Evolutionary conservation across 1,140 invertebrate species (phyloP), one percentile per base, ranked within the genome.

Genomic region (Cyclargus thomasi): DNA sequence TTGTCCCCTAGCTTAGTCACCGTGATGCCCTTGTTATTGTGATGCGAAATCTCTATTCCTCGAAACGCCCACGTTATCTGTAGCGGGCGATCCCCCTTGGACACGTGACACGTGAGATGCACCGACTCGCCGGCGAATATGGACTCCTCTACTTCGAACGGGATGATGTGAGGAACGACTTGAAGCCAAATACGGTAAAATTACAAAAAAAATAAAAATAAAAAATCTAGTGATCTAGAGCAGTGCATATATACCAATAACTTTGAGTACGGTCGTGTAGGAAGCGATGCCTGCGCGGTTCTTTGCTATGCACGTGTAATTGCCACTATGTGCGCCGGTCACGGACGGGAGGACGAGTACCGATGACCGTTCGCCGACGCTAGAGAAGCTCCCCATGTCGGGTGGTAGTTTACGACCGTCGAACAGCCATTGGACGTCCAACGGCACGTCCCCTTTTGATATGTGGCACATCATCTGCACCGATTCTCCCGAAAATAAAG

Each of bases 1-100:
- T 94, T 93, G 89, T 97, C 93, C 91, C 96, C 92, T 81, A 93
- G 93, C 93, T 95, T 92, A 69, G 92, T 92, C 76, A 96, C 91
- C 68, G 91, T 92, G 82, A 98, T 91, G 71, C 96, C 94, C 71
- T 92, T 91, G 72, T 85, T 88, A 81, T 92, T 90, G 72, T 93
- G 88, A 74, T 92, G 91, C 75, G 94, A 91, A 67, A 92, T 91
- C 74, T 93, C 91, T 65, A 92, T 93, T 78, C 93, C 94, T 74
- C 94, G 93, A 74, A 92, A 91, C 76, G 83, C 92, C 72, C 88
- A 90, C 73, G 79, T 87, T 76, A 92, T 94, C 78, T 94, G 94
- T 70, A 95, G 90, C 6, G 94, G 93, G 55, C 90, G 92, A 90
- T 94, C 94, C 83, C 92, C 95, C 88, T 92, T 95, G 18, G 92